phyloP scores from a whole-genome alignment of 2,888 invertebrate genomes.

The Sympetrum striolatum region DNA sequence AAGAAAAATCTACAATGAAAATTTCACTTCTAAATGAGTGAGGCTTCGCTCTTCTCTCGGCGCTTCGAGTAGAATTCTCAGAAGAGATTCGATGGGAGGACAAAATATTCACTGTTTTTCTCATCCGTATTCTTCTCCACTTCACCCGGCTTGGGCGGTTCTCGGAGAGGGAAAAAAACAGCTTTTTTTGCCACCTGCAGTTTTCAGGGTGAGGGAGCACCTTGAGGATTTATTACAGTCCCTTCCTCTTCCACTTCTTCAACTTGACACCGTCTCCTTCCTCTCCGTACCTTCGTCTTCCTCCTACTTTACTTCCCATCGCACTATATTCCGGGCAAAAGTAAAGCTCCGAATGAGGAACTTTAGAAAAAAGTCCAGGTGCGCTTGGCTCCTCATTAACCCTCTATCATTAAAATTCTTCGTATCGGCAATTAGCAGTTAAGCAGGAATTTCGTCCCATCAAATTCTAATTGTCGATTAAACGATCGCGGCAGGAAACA shows the following conservation, averaged over 20 bases:
- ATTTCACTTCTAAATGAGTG: no score
- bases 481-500: no score
- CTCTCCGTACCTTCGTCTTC: neutral
- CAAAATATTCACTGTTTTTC: neutral
- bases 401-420: neutral
- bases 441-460: neutral
- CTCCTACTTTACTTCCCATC: neutral
- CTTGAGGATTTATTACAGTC: conserved; percentile 9
- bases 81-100: neutral
- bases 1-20: no score
- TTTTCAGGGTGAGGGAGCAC: conserved; percentile 1
- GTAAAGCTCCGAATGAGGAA: neutral
- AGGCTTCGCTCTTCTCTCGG: no score
- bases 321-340: neutral
- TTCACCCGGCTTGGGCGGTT: neutral
- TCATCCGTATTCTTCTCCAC: neutral
- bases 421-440: neutral
- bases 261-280: neutral
- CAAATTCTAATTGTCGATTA: no score
- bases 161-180: neutral
- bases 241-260: neutral
- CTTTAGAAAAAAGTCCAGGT: neutral
- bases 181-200: conserved; percentile 16
- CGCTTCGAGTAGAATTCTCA: neutral
- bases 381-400: neutral